Percentiles rank a stretch among this genome's conserved stretches.
Conservation (phyloP, 2,113 vertebrate species). For the Forbesichthys agassizii region DNA sequence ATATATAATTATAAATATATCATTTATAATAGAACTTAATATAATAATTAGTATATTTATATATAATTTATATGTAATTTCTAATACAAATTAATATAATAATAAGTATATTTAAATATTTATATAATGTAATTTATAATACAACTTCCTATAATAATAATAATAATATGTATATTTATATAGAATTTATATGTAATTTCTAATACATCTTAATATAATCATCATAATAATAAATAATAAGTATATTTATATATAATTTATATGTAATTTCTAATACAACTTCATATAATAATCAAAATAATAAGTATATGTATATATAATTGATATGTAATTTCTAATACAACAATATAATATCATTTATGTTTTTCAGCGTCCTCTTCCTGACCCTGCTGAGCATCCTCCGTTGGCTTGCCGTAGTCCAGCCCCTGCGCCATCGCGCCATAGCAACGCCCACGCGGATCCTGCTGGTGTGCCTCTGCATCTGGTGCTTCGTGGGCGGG, state of each 20-base stretch:
- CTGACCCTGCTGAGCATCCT: slow-evolving; percentile 72
- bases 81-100: too few relatives aligned
- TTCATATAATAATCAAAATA: too few relatives aligned
- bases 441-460: slow-evolving; percentile 38
- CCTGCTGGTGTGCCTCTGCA: slow-evolving; percentile 42
- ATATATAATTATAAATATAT: too few relatives aligned
- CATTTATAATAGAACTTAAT: not conserved
- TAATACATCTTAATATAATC: too few relatives aligned
- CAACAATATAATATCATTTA: not conserved
- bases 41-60: too few relatives aligned
- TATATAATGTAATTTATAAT: not conserved
- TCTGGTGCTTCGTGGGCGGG: slow-evolving; percentile 68
- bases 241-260: too few relatives aligned
- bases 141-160: not conserved
- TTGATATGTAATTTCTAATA: not conserved
- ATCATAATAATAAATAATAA: too few relatives aligned
- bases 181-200: too few relatives aligned
- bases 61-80: too few relatives aligned
- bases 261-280: not conserved
- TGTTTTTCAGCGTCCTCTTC: slow-evolving; percentile 65
- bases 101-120: too few relatives aligned
- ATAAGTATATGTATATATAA: too few relatives aligned
- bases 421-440: slow-evolving; percentile 31
- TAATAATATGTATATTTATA: too few relatives aligned
- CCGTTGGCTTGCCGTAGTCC: slow-evolving; percentile 67